Conservation (phyloP, 2,888 invertebrate genomes). For the Polyploca ridens region DNA sequence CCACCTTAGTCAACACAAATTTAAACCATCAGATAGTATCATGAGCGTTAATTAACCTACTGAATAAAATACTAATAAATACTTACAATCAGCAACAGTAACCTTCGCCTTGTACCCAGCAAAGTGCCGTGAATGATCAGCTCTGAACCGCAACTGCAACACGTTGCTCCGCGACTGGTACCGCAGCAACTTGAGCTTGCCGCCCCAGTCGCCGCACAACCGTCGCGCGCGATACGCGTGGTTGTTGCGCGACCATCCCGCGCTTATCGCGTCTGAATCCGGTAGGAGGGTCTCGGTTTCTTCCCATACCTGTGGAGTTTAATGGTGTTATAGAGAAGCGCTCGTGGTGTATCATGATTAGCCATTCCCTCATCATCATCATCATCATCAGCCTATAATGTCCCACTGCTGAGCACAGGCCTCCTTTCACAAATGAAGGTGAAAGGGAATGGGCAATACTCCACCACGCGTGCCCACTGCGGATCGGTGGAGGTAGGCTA, state of each 20-base stretch:
- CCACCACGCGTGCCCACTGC: too few species aligned
- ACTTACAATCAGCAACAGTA: constrained; percentile 90
- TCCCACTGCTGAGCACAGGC: too few species aligned
- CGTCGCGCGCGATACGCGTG: constrained; percentile 68
- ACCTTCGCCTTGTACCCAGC: constrained; percentile 90
- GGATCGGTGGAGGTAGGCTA: too few species aligned
- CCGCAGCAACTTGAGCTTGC: constrained; percentile 88
- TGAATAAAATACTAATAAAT: constrained; percentile 4
- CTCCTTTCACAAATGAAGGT: too few species aligned
- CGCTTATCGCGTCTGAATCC: constrained; percentile 69
- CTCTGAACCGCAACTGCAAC: constrained; percentile 88
- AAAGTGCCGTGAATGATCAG: constrained; percentile 91
- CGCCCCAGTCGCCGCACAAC: constrained; percentile 92
- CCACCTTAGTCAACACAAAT: too few species aligned
- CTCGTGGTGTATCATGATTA: too few species aligned
- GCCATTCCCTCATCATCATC: too few species aligned
- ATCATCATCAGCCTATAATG: too few species aligned
- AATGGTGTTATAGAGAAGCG: too few species aligned
- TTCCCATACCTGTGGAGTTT: constrained; percentile 66
- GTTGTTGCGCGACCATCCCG: constrained; percentile 68
- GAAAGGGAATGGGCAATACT: too few species aligned
- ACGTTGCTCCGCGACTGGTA: constrained; percentile 86
- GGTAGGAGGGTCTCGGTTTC: constrained; percentile 65
- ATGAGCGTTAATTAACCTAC: too few species aligned
- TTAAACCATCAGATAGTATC: too few species aligned